Evolutionary conservation across 2,113 vertebrate genomes (phyloP), one percentile per base, ranked within the genome.

Genomic region (Alouatta palliata): DNA sequence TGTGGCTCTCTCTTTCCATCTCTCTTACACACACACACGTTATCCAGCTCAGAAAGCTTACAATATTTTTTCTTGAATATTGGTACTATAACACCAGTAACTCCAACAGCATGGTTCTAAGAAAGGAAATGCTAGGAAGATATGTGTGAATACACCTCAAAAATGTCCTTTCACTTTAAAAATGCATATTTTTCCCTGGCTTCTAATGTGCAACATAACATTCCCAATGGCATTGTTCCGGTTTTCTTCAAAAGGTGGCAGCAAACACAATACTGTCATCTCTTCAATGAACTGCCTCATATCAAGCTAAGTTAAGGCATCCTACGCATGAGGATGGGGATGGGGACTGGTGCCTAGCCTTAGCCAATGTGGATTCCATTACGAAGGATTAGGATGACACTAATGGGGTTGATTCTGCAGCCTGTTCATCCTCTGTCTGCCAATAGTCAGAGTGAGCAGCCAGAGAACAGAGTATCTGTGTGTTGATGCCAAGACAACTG

Each of bases 321-420:
- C 54, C 75, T 81, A 35, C 23, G 40, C 80, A 14, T 21, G 14
- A 45, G 35, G 58, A 79, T 93, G 91, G 81, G 75, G 35, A 80
- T 54, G 85, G 61, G 54, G 45, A 89, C 83, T 75, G 58, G 3
- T 91, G 77, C 93, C 96, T 97, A 19, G 71, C 76, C 49, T 93
- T 93, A 93, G 94, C 93, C 88, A 88, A 88, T 43, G 79, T 52
- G 56, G 91, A 91, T 97, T 88, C 85, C 93, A 96, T 97, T 97
- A 95, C 27, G 30, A 52, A 61, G 77, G 91, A 97, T 96, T 95
- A 97, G 95, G 94, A 75, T 97, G 97, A 97, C 97, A 94, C 88
- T 97, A 98, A 97, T 97, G 96, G 96, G 91, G 91, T 96, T 91
- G 95, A 91, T 95, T 88, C 91, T 94, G 93, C 88, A 94, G 94